Evolutionary conservation across 2,888 invertebrate genomes (phyloP).

Genomic region (Teinopalpus imperialis): DNA sequence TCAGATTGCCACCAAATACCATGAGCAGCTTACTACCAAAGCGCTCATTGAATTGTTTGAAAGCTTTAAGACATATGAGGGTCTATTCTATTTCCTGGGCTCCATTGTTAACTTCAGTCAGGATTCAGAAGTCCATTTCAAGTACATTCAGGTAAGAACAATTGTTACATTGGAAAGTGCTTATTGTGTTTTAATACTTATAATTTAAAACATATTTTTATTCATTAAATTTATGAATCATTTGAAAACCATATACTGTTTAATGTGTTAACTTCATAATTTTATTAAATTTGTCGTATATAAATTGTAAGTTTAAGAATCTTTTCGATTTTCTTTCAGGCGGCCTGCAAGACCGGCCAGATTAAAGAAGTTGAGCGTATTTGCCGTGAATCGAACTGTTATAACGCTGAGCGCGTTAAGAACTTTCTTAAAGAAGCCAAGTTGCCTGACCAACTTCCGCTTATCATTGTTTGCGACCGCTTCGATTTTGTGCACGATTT

Average conservation of each 20-base stretch:
- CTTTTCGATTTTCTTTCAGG: conserved; percentile 77
- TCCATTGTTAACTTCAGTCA: conserved; percentile 99
- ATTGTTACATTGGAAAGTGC: conserved; percentile 10
- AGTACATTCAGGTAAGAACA: conserved; percentile 93
- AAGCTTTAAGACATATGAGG: conserved; percentile 99
- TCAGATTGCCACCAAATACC: conserved; percentile 99
- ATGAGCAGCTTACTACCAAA: conserved; percentile 98
- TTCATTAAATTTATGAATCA: too few relatives aligned
- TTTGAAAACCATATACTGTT: too few relatives aligned
- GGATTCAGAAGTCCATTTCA: conserved; percentile 99
- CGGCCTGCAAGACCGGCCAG: conserved; percentile 99
- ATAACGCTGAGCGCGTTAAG: conserved; percentile 99
- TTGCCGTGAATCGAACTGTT: conserved; percentile 99
- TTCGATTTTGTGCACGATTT: conserved; percentile 99
- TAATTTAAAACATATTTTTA: too few relatives aligned
- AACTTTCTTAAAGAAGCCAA: conserved; percentile 99
- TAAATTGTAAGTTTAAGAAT: too few relatives aligned
- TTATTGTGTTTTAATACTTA: too few relatives aligned
- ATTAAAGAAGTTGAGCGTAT: conserved; percentile 99
- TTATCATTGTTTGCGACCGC: conserved; percentile 99
- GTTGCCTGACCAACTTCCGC: conserved; percentile 97
- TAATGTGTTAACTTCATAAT: too few relatives aligned
- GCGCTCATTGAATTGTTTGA: conserved; percentile 98
- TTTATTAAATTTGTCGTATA: too few relatives aligned
- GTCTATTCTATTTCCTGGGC: conserved; percentile 99